These are phyloP conservation scores for Ypsolopha scabrella DNA, from an alignment of 2,888 invertebrate species.

Conservation along the genomic window DNA sequence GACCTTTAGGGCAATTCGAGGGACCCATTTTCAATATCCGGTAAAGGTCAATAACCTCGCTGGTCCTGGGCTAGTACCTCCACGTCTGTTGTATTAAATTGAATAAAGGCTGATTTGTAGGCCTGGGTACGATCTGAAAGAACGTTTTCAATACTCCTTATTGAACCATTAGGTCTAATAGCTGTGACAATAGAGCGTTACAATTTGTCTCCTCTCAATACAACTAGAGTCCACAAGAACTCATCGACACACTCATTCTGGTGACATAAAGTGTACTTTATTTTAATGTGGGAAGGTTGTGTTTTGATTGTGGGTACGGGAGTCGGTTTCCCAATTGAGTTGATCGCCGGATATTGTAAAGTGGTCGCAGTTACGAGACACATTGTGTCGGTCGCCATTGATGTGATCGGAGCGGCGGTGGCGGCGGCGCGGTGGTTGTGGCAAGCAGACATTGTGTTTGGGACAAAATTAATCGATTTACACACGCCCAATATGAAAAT, in stretches of 20 bases:
- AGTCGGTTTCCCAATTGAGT: slow-evolving; percentile 49
- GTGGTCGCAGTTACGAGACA: slow-evolving; percentile 49
- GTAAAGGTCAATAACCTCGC: slow-evolving; percentile 50
- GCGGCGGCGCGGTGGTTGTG: too few relatives aligned
- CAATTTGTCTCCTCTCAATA: slow-evolving; percentile 51
- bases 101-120: slow-evolving; percentile 54
- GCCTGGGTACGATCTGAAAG: slow-evolving; percentile 32
- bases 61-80: slow-evolving; percentile 33
- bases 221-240: slow-evolving; percentile 15
- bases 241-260: slow-evolving; percentile 2
- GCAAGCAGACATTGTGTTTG: slow-evolving; percentile 21
- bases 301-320: slow-evolving; percentile 19
- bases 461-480: slow-evolving; percentile 16
- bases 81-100: slow-evolving; percentile 34
- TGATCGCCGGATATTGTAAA: slow-evolving; percentile 66
- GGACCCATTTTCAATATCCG: slow-evolving; percentile 62
- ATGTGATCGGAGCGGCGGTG: slow-evolving; percentile 19
- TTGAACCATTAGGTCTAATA: slow-evolving; percentile 60
- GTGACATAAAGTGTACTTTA: slow-evolving; percentile 36
- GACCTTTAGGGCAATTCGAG: slow-evolving; percentile 49
- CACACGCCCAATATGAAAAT: slow-evolving; percentile 7
- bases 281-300: slow-evolving; percentile 27
- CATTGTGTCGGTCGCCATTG: slow-evolving; percentile 47
- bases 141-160: slow-evolving; percentile 61
- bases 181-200: slow-evolving; percentile 62